Conservation (phyloP, 2,113 vertebrate species). For the Pogonocichla stellata region DNA sequence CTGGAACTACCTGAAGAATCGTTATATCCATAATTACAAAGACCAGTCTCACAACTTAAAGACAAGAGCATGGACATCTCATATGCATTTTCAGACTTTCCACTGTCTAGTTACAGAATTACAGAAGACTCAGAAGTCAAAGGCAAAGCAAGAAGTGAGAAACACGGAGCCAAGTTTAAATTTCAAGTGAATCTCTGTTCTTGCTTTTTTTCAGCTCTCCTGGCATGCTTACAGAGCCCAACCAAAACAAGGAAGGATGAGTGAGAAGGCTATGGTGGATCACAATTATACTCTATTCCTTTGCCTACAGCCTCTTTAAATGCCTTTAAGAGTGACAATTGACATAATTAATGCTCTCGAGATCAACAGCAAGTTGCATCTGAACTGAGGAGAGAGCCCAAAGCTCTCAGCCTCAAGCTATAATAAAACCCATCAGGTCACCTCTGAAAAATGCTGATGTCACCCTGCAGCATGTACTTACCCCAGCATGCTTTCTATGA, state of each 20-base stretch:
- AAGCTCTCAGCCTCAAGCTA: not conserved
- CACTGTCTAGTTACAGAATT: not conserved
- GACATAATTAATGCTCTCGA: not conserved
- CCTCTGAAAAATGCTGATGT: not conserved
- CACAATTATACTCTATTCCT: not conserved
- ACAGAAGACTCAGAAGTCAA: not conserved
- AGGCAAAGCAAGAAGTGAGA: not conserved
- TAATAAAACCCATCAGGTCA: not conserved
- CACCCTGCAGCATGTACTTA: not conserved
- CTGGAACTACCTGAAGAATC: not conserved
- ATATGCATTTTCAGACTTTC: not conserved
- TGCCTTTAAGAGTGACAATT: not conserved
- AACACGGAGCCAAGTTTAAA: not conserved
- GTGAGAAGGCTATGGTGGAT: not conserved
- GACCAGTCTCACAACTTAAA: not conserved
- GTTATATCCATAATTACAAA: not conserved
- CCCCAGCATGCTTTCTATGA: not conserved
- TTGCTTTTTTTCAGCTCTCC: not conserved
- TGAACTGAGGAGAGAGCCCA: not conserved
- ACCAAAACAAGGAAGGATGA: not conserved
- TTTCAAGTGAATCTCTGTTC: not conserved
- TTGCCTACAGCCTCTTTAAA: not conserved
- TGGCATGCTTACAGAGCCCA: not conserved
- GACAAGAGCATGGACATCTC: not conserved
- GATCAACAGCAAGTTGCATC: not conserved